Percentiles rank a stretch among this genome's conserved stretches.
Evolutionary conservation across 2,113 vertebrate species (phyloP).

Genomic region (Bagarius yarrelli): DNA sequence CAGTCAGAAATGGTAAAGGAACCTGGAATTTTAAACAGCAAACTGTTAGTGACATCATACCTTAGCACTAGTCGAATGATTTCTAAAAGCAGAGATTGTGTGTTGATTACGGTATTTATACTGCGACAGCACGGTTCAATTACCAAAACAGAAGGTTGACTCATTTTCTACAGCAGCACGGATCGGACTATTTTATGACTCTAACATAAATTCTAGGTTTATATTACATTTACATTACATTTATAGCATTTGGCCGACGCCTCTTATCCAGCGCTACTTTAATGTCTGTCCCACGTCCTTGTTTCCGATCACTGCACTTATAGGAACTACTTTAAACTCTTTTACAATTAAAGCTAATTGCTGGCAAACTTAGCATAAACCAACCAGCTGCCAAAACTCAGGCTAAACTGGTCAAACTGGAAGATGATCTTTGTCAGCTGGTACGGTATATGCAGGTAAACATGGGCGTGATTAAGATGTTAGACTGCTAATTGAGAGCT

Average conservation of each 20-base stretch:
- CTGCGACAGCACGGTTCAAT: not conserved
- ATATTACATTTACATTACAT: not conserved
- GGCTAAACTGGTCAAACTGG: not conserved
- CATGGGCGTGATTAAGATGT: too few species aligned
- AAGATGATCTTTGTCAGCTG: too few species aligned
- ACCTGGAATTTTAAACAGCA: too few species aligned
- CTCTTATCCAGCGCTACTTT: not conserved
- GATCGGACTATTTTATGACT: not conserved
- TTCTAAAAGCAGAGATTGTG: not conserved
- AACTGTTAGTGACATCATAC: too few species aligned
- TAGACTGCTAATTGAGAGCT: too few species aligned
- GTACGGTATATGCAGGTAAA: too few species aligned
- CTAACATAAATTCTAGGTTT: not conserved
- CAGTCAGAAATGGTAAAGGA: too few species aligned
- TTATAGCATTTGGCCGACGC: not conserved
- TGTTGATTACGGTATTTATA: not conserved
- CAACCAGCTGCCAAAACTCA: not conserved
- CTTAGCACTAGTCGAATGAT: not conserved
- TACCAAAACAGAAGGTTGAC: not conserved
- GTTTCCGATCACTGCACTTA: not conserved
- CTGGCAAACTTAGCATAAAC: not conserved
- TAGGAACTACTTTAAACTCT: not conserved
- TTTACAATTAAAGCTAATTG: not conserved
- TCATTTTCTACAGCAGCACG: not conserved
- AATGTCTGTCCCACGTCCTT: not conserved